Evolutionary conservation across 2,888 invertebrate species (phyloP), one percentile per base, ranked within the genome.

Genomic region (Piscicola geometra): DNA sequence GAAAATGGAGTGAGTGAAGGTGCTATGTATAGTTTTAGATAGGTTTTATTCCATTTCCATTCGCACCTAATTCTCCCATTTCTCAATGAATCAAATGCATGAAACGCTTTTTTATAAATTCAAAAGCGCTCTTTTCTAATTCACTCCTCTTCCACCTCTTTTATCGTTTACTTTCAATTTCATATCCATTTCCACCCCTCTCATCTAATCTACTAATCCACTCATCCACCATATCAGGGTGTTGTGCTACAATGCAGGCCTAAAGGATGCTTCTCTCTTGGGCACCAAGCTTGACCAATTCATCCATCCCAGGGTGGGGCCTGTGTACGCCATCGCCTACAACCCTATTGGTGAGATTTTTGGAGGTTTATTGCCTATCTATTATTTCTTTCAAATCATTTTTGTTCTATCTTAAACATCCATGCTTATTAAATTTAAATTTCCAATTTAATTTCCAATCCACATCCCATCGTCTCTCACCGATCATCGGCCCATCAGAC

Each of bases 161-260:
- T 41, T 15, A 9, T 41, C 41, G n/a, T n/a, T n/a, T n/a, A n/a
- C n/a, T n/a, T n/a, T n/a, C n/a, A n/a, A n/a, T n/a, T n/a, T 15
- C 5, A 41, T 15, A 41, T 41, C 15, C 41, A 9, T 15, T 41
- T 41, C 41, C 41, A 41, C 41, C 41, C 5, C 5, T n/a, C n/a
- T 18, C 9, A 18, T 15, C 30, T 50, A 66, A 71, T 30, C n/a
- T 9, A 12, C 5, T 28, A 25, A 72, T 47, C 47, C 3, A n/a
- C 74, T 77, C 5, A n/a, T n/a, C n/a, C n/a, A n/a, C n/a, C n/a
- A n/a, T n/a, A n/a, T n/a, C 76, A 80, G 80, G 75, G 76, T 80
- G 21, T 41, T 78, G 69, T 80, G 80, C 47, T 79, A 78, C 71
- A 78, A 78, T 32, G 79, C 79, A 75, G 80, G 80, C 21, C 30